Conservation (phyloP, 2,888 invertebrate species). For the Xanthorhoe designata region DNA sequence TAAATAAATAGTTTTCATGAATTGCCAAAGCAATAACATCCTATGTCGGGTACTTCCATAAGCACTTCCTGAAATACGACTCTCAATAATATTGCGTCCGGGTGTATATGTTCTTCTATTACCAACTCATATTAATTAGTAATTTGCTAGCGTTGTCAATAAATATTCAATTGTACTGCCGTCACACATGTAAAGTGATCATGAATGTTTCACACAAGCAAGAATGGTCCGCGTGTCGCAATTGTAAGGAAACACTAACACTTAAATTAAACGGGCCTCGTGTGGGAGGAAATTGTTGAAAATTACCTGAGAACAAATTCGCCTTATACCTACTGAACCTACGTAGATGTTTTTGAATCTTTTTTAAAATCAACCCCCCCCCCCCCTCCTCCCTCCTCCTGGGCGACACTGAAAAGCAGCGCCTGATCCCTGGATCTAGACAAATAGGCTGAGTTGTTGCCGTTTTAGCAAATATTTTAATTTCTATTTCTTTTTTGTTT, state of each 20-base stretch:
- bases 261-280: conserved; percentile 28
- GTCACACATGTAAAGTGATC: not conserved
- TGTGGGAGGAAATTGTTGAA: conserved; percentile 36
- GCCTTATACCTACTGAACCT: conserved; percentile 11
- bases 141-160: conserved; percentile 1
- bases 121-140: conserved; percentile 12
- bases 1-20: conserved; percentile 6
- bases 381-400: too few species aligned
- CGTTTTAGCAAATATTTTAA: too few species aligned
- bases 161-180: not conserved
- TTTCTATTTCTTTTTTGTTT: too few species aligned
- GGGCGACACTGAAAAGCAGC: too few species aligned
- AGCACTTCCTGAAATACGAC: conserved; percentile 29
- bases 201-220: conserved; percentile 6
- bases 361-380: too few species aligned
- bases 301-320: conserved; percentile 29
- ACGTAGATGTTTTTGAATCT: conserved; percentile 5
- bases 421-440: too few species aligned
- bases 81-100: conserved; percentile 12
- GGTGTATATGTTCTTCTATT: conserved; percentile 15
- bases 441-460: too few species aligned
- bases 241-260: conserved; percentile 33
- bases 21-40: conserved; percentile 17
- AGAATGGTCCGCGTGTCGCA: conserved; percentile 20
- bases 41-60: conserved; percentile 10